phyloP scores from a whole-genome alignment of 2,888 invertebrate genomes.

The Copidosoma aretas region DNA sequence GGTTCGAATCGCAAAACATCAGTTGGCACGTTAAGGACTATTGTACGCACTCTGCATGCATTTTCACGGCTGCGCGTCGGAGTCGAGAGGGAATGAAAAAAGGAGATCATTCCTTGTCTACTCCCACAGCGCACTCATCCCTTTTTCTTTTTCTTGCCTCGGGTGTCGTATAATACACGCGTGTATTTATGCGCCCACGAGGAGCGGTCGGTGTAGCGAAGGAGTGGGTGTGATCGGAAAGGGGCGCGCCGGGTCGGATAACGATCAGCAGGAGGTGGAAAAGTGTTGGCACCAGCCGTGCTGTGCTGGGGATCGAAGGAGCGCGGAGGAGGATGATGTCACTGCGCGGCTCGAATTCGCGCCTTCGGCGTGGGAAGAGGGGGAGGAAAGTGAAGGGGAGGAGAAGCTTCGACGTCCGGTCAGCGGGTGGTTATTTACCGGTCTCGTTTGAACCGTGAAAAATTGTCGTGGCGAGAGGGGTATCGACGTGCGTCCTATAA shows the following conservation, averaged over 20 bases:
- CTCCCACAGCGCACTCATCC: too few species aligned
- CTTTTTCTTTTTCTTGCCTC: neutral
- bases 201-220: neutral
- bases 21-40: too few species aligned
- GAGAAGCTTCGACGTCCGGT: neutral
- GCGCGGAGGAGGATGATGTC: constrained; percentile 24
- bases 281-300: too few species aligned
- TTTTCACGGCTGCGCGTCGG: neutral
- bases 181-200: neutral
- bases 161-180: neutral
- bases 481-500: neutral
- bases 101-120: neutral
- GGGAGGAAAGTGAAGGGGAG: neutral
- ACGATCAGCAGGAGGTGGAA: neutral
- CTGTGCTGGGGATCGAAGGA: neutral
- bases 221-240: neutral
- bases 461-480: too few species aligned
- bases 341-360: constrained; percentile 12
- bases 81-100: neutral
- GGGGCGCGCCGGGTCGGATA: neutral
- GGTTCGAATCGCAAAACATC: too few species aligned
- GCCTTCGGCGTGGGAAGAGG: constrained; percentile 1
- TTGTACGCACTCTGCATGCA: too few species aligned
- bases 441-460: neutral
- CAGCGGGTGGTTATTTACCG: neutral